Evolutionary conservation across 2,888 invertebrate genomes (phyloP).

Genomic region (Cheilosia soror): DNA sequence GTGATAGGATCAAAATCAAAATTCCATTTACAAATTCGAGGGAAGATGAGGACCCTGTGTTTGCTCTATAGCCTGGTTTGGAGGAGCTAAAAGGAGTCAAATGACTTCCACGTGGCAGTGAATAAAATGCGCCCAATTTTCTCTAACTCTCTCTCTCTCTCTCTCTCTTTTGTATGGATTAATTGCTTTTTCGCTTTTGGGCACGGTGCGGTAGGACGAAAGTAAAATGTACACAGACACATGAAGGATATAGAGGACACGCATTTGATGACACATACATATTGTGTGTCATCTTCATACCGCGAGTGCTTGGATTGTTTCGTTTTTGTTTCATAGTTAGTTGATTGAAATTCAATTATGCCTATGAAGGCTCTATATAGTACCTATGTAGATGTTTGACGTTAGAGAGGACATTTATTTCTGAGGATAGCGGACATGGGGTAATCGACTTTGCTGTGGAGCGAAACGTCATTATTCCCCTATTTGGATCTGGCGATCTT

Average conservation of each 20-base stretch:
- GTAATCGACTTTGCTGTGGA: no score
- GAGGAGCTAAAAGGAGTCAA: not conserved
- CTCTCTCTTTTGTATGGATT: slow-evolving; percentile 11
- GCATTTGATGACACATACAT: not conserved
- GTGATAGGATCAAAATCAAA: slow-evolving; percentile 45
- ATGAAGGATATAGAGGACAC: slow-evolving; percentile 7
- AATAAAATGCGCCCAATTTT: slow-evolving; percentile 10
- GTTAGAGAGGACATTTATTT: no score
- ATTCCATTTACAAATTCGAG: slow-evolving; percentile 48
- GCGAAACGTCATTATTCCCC: no score
- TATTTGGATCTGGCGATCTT: no score
- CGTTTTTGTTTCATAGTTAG: not conserved
- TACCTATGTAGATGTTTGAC: no score
- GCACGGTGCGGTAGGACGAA: slow-evolving; percentile 8
- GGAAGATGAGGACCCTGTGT: not conserved
- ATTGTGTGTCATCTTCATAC: slow-evolving; percentile 12
- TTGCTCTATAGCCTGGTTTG: no score
- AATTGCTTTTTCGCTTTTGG: slow-evolving; percentile 46
- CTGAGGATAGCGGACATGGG: no score
- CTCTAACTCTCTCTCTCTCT: slow-evolving; percentile 1
- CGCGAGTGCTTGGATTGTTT: not conserved
- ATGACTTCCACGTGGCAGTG: slow-evolving; percentile 12
- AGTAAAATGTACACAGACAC: slow-evolving; percentile 3
- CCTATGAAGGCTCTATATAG: no score
- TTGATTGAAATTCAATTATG: no score